A percentile compares a stretch with the other conserved stretches of the same genome.
Conservation (phyloP, 2,797 vertebrate species). For the Pipistrellus pygmaeus region DNA sequence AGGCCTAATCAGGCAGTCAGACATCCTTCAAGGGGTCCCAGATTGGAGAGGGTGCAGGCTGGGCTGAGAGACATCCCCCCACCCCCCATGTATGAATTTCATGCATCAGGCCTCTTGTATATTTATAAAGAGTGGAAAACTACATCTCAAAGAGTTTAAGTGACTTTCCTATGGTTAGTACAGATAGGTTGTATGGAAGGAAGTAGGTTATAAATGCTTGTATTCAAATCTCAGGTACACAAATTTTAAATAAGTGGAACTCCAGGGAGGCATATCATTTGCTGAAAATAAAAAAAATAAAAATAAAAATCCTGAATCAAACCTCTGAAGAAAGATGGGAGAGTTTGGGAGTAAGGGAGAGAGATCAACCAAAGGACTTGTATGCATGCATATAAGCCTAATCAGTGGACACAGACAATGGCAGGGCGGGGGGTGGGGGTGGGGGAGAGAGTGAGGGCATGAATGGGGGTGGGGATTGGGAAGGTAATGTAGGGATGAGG, state of each 20-base stretch:
- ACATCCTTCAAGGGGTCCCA: too few relatives aligned
- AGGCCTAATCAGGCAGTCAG: too few relatives aligned
- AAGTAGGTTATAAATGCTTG: background rate
- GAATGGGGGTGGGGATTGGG: background rate
- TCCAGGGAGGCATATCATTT: background rate
- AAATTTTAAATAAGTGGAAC: background rate
- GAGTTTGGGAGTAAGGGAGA: too few relatives aligned
- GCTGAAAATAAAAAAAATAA: background rate
- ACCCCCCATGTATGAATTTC: too few relatives aligned
- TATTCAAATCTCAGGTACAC: background rate
- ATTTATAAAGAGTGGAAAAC: background rate
- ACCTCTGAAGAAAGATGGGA: too few relatives aligned
- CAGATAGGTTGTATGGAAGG: background rate
- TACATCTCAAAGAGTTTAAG: background rate
- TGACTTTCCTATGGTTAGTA: background rate
- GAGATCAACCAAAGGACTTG: too few relatives aligned
- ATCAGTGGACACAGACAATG: too few relatives aligned
- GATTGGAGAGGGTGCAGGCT: too few relatives aligned
- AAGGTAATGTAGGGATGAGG: too few relatives aligned
- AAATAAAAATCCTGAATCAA: background rate
- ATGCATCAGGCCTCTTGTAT: too few relatives aligned
- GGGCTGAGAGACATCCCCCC: accelerated
- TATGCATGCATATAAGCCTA: too few relatives aligned
- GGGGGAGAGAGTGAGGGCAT: too few relatives aligned
- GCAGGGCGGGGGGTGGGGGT: accelerated